A percentile compares a stretch with the other conserved stretches of the same genome.
phyloP scores from a whole-genome alignment of 1,140 invertebrate species.

The Ladona fulva region DNA sequence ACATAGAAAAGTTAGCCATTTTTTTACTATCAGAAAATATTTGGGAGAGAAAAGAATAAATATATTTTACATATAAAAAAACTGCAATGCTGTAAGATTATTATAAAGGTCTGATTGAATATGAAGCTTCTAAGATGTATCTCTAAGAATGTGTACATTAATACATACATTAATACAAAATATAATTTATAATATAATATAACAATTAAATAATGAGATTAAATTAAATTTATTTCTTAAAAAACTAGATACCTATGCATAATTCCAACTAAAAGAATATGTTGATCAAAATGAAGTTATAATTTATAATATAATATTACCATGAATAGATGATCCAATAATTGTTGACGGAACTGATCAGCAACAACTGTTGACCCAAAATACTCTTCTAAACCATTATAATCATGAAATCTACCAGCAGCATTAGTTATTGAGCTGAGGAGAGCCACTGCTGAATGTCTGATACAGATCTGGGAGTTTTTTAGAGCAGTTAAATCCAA shows the following conservation, averaged over 20 bases:
- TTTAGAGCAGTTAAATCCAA: background rate
- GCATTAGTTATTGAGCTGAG: conserved; percentile 27
- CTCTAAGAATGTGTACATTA: no score
- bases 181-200: no score
- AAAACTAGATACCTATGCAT: conserved; percentile 24
- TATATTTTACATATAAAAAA: no score
- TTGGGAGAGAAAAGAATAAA: no score
- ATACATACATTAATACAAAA: no score
- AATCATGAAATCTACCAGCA: background rate
- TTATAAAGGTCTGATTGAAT: no score
- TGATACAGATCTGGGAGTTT: conserved; percentile 23
- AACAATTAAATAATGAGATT: no score
- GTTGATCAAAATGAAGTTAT: conserved; percentile 15
- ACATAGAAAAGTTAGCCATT: no score
- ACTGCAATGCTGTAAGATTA: no score
- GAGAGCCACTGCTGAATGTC: conserved; percentile 30
- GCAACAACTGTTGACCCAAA: background rate
- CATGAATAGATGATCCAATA: conserved; percentile 18
- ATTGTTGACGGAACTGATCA: background rate
- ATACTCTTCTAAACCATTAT: background rate
- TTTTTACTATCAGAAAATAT: no score
- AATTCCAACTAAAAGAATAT: conserved; percentile 33
- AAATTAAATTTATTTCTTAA: conserved; percentile 32
- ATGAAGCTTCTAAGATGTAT: no score
- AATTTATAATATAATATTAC: conserved; percentile 22